Evolutionary conservation across 1,140 invertebrate genomes (phyloP), one percentile per base, ranked within the genome.

Genomic region (Drosophila sucinea): DNA sequence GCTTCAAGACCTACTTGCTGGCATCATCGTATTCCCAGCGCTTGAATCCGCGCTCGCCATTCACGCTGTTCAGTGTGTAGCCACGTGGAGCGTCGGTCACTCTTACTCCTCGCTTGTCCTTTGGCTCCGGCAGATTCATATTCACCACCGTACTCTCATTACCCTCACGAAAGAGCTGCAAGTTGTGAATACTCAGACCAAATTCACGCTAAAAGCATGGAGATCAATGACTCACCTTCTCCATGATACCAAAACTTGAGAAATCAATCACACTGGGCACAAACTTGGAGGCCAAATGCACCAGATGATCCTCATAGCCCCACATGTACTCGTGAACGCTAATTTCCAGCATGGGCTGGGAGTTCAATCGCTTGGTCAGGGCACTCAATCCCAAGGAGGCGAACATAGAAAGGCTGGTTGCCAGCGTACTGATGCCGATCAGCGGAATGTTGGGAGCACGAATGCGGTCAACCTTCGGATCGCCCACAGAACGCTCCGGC

Each of bases 241-340:
- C 96, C 70, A 98, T 93, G 17, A 97, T 93, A 3, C 97, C 97
- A 77, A 98, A 96, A 74, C 94, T 95, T 3, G 93, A 91, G 77
- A 97, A 97, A 73, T 96, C 92, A 55, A 96, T 95, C 93, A 95
- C 95, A 32, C 92, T 94, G 0, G 97, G 96, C 29, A 97, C 83
- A 38, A 97, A 86, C 2, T 92, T 93, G 67, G 95, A 94, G 0
- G 95, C 96, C 23, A 97, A 84, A 7, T 93, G 92, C 7, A 98
- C 94, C 0, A 97, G 77, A 1, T 93, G 92, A 91, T 98, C 97
- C 2, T 96, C 94, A 80, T 97, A 98, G 1, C 98, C 98, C 96
- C 96, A 98, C 2, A 98, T 91, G 67, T 97, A 95, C 3, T 98
- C 95, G 23, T 96, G 91, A 0, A 97, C 94, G 0, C 94, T 94